Base-by-base conservation (phyloP, 2,888 invertebrate species). In the Aporophyla lueneburgensis region DNA sequence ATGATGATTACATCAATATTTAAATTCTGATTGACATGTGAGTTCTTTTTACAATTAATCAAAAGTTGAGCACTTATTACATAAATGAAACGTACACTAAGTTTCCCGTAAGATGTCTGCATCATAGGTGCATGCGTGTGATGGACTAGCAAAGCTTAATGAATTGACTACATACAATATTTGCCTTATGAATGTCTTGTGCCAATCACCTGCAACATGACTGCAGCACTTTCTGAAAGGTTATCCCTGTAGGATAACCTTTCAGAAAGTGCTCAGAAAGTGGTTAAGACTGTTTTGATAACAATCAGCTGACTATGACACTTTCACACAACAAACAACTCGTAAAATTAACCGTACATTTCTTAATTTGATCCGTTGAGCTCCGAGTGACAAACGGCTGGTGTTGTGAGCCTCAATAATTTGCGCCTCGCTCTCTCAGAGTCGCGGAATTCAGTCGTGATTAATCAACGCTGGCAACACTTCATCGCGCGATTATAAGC, bases 401-500 rank as follows among this genome's bases (percentile, higher is more conserved):
- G 81, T 88, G 80, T 78, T 86, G 75, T 78, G 65, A 83, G 81
- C 80, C 82, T 84, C 86, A 87, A 89, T 89, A 91, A 90, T 92
- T 91, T 89, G 75, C 80, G 71, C 51, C 46, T 87, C 85, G 82
- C 83, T 88, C 82, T 83, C 85, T 78, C 54, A 69, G 68, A 91
- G 88, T 91, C 89, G 88, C 88, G 88, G 87, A 91, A 93, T 92
- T 89, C 89, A 86, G 90, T 89, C 91, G 90, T 93, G 93, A 96
- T 95, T 96, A 95, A 96, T 96, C 95, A 95, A 89, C 92, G 91
- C 90, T 89, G 92, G 94, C 93, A 93, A 93, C 94, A 94, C 95
- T 96, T 95, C 95, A 94, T 95, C 94, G 95, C 89, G 93, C 95
- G 95, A 96, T 96, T 96, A 96, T 96, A 96, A 96, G 96, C 95